Evolutionary conservation across 23 tunicate genomes (phyloP).

Genomic region (Styela plicata): DNA sequence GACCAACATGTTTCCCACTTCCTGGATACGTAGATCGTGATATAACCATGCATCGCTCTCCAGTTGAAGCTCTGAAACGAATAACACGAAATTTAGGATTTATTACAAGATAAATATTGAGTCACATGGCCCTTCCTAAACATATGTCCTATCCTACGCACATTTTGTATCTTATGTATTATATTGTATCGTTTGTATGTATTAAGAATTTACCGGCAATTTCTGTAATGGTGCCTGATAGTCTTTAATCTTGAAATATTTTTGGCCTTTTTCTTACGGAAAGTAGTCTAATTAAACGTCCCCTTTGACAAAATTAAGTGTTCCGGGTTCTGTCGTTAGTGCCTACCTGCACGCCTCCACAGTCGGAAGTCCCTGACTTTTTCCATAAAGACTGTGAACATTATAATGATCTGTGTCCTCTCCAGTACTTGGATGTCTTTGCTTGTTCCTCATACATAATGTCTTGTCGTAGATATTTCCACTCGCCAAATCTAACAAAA

Average conservation of each 20-base stretch:
- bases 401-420: constrained; percentile 70
- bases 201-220: too few relatives aligned
- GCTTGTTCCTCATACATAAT: constrained; percentile 83
- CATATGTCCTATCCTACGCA: too few relatives aligned
- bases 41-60: constrained; percentile 92
- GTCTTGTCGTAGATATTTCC: constrained; percentile 72
- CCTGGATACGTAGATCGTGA: constrained; percentile 96
- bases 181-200: too few relatives aligned
- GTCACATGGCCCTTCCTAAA: background rate
- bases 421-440: constrained; percentile 54
- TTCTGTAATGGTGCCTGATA: too few relatives aligned
- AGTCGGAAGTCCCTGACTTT: constrained; percentile 72
- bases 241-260: too few relatives aligned
- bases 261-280: too few relatives aligned
- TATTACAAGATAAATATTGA: background rate
- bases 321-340: too few relatives aligned
- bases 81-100: background rate
- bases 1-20: constrained; percentile 89
- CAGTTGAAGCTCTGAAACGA: constrained; percentile 72
- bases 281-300: too few relatives aligned
- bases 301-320: too few relatives aligned
- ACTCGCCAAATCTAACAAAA: constrained; percentile 27
- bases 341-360: constrained; percentile 97
- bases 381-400: constrained; percentile 97
- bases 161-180: too few relatives aligned